Percentiles rank a stretch among this genome's conserved stretches.
Conservation (phyloP, 2,888 invertebrate genomes). For the Onthophagus sagittarius region DNA sequence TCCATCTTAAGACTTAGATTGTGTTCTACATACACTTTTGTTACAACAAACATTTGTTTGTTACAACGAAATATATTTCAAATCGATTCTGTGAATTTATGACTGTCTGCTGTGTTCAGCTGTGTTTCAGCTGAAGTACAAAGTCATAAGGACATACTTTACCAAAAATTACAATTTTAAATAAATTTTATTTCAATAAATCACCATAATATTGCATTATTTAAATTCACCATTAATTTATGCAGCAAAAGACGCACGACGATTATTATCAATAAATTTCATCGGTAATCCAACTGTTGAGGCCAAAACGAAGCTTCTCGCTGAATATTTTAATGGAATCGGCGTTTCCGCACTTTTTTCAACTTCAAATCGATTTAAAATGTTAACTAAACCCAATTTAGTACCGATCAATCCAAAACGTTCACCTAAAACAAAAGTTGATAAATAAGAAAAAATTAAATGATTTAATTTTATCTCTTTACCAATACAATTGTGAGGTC, state of each 20-base stretch:
- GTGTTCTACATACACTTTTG: too few species aligned
- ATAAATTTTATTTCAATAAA: background rate
- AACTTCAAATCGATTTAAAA: constrained; percentile 38
- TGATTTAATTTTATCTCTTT: background rate
- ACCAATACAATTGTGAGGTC: constrained; percentile 31
- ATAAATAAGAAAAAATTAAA: background rate
- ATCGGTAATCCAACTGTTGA: constrained; percentile 38
- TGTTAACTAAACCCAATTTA: constrained; percentile 42
- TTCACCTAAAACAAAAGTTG: constrained; percentile 38
- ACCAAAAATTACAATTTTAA: too few species aligned
- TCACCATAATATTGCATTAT: too few species aligned
- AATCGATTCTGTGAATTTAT: too few species aligned
- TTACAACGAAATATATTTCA: too few species aligned
- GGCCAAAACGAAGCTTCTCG: constrained; percentile 40
- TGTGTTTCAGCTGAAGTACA: too few species aligned
- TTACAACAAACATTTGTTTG: too few species aligned
- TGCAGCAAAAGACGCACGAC: constrained; percentile 12
- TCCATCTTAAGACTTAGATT: too few species aligned
- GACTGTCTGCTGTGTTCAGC: too few species aligned
- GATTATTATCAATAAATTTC: constrained; percentile 29
- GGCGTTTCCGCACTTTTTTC: constrained; percentile 37
- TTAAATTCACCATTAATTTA: background rate
- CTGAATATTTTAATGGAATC: constrained; percentile 36
- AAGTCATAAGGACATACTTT: too few species aligned
- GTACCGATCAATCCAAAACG: constrained; percentile 42